phyloP scores from a whole-genome alignment of 2,888 invertebrate genomes.

The Ferdinandea cuprea region DNA sequence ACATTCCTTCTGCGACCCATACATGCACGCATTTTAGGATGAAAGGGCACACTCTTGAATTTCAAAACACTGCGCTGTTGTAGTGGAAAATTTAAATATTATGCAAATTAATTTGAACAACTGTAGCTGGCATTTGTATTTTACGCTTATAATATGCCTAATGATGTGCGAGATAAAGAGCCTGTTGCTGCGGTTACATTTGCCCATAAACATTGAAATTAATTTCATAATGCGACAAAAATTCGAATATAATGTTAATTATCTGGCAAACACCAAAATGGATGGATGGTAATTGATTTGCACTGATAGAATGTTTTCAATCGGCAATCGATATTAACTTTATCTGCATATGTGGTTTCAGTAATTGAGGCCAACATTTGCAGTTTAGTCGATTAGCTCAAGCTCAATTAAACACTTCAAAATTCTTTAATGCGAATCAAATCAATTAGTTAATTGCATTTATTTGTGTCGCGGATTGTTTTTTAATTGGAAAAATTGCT shows the following conservation, averaged over 20 bases:
- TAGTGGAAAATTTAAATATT: no score
- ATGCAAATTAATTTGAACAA: no score
- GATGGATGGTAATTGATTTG: conserved; percentile 44
- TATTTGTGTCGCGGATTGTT: neutral
- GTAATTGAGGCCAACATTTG: neutral
- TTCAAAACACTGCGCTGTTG: no score
- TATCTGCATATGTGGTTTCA: neutral
- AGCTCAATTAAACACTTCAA: neutral
- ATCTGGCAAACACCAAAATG: conserved; percentile 41
- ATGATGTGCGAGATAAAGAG: neutral
- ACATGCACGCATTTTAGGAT: no score
- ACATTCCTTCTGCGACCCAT: no score
- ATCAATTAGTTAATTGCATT: neutral
- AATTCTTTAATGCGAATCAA: neutral
- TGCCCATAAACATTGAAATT: conserved; percentile 17
- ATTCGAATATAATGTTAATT: conserved; percentile 47
- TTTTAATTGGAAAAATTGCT: neutral
- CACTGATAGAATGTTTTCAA: conserved; percentile 9
- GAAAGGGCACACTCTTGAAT: no score
- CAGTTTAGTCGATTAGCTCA: neutral
- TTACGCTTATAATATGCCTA: no score
- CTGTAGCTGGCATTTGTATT: no score
- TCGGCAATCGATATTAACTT: conserved; percentile 18
- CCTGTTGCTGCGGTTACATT: conserved; percentile 16
- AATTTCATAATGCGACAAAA: conserved; percentile 39